Evolutionary conservation across 2,888 invertebrate species (phyloP), one percentile per base, ranked within the genome.

Genomic region (Philaethria dido): DNA sequence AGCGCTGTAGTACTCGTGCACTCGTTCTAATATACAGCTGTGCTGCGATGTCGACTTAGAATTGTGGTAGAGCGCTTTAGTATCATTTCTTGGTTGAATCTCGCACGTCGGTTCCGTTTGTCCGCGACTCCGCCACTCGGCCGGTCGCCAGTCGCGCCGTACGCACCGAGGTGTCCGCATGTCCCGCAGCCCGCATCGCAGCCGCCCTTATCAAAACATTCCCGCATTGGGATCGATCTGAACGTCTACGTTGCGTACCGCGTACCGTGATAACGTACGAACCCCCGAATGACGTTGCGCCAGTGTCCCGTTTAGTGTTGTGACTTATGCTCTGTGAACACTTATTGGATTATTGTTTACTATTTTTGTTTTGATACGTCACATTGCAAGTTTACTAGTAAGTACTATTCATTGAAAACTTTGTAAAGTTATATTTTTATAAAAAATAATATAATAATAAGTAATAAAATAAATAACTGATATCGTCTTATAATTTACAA

Each of bases 161-260:
- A 90, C 88, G 80, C 89, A 80, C 81, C 83, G 84, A 73, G 75
- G 77, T 75, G 75, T 79, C 72, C 79, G 80, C 82, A 80, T 79
- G 75, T 75, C 75, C 42, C 48, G 64, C 50, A 66, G 57, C 64
- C 52, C 25, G 73, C 72, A 68, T 69, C 75, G 75, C 75, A 76
- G 75, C 74, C 78, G 75, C 82, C 83, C 84, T 84, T 86, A 88
- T 86, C 89, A 87, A 82, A 86, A 83, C 84, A 83, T 76, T 82
- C 83, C 82, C 84, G 85, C 85, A 81, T 80, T 81, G 81, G 83
- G 81, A 92, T 92, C 92, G 92, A 92, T 92, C 88, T 85, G 86
- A 82, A 83, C 82, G 82, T 85, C 78, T 78, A 78, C 80, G 80
- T 80, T 79, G 57, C 42, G 57, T 57, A 42, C 74, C 78, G 57